Conservation (phyloP, 2,113 vertebrate species). For the Bubo blakistoni region DNA sequence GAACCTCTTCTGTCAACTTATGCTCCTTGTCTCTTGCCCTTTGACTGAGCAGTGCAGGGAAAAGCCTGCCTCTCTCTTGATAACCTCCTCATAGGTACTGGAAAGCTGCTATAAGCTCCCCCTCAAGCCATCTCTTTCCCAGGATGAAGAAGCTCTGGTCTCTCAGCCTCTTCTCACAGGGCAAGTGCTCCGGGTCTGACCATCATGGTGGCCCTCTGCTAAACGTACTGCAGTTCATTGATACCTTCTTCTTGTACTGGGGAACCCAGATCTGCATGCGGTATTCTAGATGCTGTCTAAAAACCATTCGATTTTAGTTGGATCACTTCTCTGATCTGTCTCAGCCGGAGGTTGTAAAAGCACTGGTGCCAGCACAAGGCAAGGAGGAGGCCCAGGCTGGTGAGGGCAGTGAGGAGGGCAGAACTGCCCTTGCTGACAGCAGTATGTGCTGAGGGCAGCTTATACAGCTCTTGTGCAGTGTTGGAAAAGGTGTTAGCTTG, state of each 20-base stretch:
- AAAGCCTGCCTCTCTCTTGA: background rate
- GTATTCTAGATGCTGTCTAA: background rate
- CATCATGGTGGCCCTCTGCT: background rate
- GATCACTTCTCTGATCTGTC: background rate
- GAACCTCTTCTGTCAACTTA: background rate
- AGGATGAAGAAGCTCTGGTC: background rate
- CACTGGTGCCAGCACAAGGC: background rate
- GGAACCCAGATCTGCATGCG: rapidly evolving
- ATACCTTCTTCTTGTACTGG: background rate
- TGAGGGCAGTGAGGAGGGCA: background rate
- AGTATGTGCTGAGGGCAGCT: background rate
- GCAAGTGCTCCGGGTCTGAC: background rate
- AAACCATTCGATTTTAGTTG: background rate
- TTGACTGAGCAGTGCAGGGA: background rate
- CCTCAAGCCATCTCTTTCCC: background rate
- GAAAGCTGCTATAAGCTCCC: background rate
- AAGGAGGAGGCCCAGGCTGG: background rate
- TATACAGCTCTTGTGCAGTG: background rate
- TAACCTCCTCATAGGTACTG: background rate
- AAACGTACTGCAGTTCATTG: background rate
- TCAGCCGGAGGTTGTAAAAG: background rate
- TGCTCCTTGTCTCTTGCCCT: background rate
- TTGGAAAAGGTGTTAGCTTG: background rate
- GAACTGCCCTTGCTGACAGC: background rate
- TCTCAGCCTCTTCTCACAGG: background rate